Evolutionary conservation across 2,888 invertebrate species (phyloP).

Genomic region (Leucoptera coffeella): DNA sequence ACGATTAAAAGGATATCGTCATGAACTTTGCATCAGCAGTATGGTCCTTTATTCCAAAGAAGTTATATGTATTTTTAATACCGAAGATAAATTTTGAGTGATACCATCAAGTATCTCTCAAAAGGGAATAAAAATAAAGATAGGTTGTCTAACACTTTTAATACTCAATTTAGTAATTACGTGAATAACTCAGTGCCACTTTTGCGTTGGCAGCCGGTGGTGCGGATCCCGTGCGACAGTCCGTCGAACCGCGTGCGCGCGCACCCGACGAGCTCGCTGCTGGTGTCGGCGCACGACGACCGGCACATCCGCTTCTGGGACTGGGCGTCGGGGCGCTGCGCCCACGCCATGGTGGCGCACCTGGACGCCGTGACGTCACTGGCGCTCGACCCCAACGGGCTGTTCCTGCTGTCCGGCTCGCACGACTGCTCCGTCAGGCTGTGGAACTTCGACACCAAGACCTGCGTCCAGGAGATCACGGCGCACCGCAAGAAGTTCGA

Average conservation of each 20-base stretch:
- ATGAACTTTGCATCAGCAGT: no score
- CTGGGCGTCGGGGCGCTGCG: conserved; percentile 86
- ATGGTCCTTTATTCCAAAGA: no score
- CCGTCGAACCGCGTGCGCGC: conserved; percentile 76
- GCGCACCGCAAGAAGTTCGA: conserved; percentile 99
- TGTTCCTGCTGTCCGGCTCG: conserved; percentile 95
- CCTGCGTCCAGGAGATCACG: conserved; percentile 99
- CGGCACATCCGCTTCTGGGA: conserved; percentile 98
- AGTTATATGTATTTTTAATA: no score
- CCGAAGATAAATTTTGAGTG: no score
- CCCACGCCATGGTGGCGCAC: conserved; percentile 98
- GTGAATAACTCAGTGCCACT: no score
- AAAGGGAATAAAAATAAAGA: no score
- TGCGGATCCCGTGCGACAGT: conserved; percentile 58
- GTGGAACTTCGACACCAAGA: conserved; percentile 99
- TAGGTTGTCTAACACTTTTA: no score
- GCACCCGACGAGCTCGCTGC: conserved; percentile 93
- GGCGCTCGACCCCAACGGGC: conserved; percentile 96
- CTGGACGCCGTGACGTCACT: conserved; percentile 97
- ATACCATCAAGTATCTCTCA: no score
- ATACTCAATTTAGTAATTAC: no score
- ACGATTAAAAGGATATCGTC: no score
- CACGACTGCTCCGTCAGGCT: conserved; percentile 98
- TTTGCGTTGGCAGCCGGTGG: no score
- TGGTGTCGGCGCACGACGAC: conserved; percentile 97